Base-by-base conservation (phyloP, 2,797 vertebrate species). In the Muscicapa comitata region DNA sequence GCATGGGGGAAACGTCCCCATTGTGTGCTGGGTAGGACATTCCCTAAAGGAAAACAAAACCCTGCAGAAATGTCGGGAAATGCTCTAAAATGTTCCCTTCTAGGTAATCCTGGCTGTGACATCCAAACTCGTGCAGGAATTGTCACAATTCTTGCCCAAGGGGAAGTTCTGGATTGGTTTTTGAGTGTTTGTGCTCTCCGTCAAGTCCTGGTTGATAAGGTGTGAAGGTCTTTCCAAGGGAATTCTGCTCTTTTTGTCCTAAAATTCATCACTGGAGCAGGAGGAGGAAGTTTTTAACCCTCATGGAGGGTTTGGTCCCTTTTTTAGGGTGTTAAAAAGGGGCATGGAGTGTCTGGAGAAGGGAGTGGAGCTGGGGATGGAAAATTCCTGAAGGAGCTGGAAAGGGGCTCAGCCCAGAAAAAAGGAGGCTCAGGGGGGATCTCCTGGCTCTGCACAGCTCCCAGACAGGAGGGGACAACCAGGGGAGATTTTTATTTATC, bases 11-110 rank as follows among this genome's bases (percentile, higher is more conserved):
- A 38, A 13, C 38, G 6, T 53, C 84, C 84, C 72, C 91, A 90
- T 91, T 96, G 94, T 91, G 57, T 37, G 12, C 21, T 31, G 66
- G 65, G 40, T 72, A 85, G 67, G 70, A 59, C 50, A 26, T 75
- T 91, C 0, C 2, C 62, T 50, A 21, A 65, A 91, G 81, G 72
- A 89, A 96, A 92, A 90, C 33, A 62, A 74, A 94, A 47, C 31
- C 18, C 62, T 71, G 63, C 93, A 78, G 66, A 10, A 43, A 19
- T 43, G 50, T 50, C 35, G 45, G 35, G 73, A 65, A 74, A 86
- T 9, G 61, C 59, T 76, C 31, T 33, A 18, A 72, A 38, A 54
- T 3, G 26, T 68, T 37, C 67, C 63, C 77, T 68, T 66, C 50
- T 20, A 51, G 47, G 54, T 54, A 45, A 78, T 3, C 24, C 12